A percentile compares a stretch with the other conserved stretches of the same genome.
phyloP scores from a whole-genome alignment of 2,888 invertebrate genomes.

The Ptilodon capucinus region DNA sequence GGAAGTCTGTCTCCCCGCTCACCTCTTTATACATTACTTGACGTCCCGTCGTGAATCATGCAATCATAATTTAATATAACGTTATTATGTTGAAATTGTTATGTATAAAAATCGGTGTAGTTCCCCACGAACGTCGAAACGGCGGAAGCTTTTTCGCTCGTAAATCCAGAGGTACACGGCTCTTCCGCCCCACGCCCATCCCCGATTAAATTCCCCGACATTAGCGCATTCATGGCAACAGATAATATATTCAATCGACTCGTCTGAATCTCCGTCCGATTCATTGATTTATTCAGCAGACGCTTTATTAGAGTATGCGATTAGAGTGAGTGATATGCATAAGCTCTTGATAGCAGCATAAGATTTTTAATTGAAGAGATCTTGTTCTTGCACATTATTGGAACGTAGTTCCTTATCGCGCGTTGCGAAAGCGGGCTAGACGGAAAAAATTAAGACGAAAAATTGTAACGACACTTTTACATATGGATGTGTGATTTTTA shows the following conservation, averaged over 20 bases:
- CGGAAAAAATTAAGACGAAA: no score
- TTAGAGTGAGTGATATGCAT: not conserved
- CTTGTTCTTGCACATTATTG: no score
- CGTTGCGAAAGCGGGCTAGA: no score
- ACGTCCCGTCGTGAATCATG: slow-evolving; percentile 3
- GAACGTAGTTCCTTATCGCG: no score
- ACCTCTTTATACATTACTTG: not conserved
- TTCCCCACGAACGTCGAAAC: slow-evolving; percentile 41
- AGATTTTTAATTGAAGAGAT: not conserved
- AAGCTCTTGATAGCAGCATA: not conserved
- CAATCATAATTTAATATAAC: slow-evolving; percentile 28
- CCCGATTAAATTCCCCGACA: slow-evolving; percentile 64
- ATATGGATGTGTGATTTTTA: no score
- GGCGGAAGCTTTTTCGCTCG: slow-evolving; percentile 62
- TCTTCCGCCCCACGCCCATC: slow-evolving; percentile 49
- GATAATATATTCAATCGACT: slow-evolving; percentile 61
- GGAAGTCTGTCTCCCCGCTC: slow-evolving; percentile 1
- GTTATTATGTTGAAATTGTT: slow-evolving; percentile 35
- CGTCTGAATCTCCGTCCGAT: slow-evolving; percentile 43
- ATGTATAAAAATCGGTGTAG: slow-evolving; percentile 41
- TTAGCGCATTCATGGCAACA: slow-evolving; percentile 62
- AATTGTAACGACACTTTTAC: no score
- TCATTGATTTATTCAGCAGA: slow-evolving; percentile 43
- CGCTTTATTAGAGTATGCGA: slow-evolving; percentile 19
- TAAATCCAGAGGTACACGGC: slow-evolving; percentile 57